Evolutionary conservation across 1,140 invertebrate genomes (phyloP).

Genomic region (Pantala flavescens): DNA sequence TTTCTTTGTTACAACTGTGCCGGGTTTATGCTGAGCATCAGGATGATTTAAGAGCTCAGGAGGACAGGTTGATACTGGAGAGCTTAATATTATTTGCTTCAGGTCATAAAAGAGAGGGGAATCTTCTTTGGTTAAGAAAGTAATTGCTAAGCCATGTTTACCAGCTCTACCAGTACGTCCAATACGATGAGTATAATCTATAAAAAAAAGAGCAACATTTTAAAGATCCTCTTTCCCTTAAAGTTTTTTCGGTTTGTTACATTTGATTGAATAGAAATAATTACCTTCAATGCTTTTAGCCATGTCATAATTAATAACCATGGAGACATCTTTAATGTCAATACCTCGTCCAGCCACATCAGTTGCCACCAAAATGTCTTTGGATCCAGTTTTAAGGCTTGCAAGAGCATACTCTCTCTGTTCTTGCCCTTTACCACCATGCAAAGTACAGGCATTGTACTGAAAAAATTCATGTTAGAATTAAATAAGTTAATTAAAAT

Average conservation of each 20-base stretch:
- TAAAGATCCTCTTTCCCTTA: too few relatives aligned
- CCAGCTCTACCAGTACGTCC: conserved; percentile 97
- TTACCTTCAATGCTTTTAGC: conserved; percentile 92
- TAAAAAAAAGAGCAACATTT: conserved; percentile 25
- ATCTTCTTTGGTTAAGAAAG: conserved; percentile 96
- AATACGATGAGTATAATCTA: conserved; percentile 98
- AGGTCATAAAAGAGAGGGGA: conserved; percentile 92
- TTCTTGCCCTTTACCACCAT: conserved; percentile 99
- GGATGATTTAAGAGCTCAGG: conserved; percentile 96
- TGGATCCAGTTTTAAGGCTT: conserved; percentile 84
- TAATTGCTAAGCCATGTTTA: conserved; percentile 90
- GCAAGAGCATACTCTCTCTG: conserved; percentile 97
- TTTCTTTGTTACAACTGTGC: conserved; percentile 87
- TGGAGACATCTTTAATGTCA: conserved; percentile 97
- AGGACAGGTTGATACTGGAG: conserved; percentile 91
- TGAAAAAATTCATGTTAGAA: conserved; percentile 39
- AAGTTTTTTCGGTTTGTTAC: too few relatives aligned
- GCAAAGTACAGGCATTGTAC: conserved; percentile 92
- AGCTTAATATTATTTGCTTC: conserved; percentile 80
- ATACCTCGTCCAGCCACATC: conserved; percentile 99
- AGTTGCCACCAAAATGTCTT: conserved; percentile 98
- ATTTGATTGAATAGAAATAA: neutral
- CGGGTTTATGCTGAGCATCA: conserved; percentile 96
- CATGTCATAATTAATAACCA: conserved; percentile 99
- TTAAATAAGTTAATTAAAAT: conserved; percentile 19